Evolutionary conservation across 2,113 vertebrate species (phyloP).

Genomic region (Phalacrocorax carbo): DNA sequence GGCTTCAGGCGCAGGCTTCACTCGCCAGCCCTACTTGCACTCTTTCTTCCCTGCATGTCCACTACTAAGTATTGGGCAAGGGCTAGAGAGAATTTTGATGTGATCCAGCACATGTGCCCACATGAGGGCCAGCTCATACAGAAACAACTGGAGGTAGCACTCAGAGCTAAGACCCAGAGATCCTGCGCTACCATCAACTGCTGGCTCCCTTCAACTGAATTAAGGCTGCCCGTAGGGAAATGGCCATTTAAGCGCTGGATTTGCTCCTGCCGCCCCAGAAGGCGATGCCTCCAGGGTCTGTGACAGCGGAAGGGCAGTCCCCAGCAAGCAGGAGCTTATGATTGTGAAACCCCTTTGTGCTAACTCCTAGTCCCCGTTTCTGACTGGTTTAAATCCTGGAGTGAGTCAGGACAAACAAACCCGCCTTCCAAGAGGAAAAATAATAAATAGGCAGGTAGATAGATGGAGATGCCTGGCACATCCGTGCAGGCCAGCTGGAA

Average conservation of each 20-base stretch:
- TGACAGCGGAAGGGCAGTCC: background rate
- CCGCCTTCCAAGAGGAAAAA: background rate
- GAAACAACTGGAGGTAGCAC: background rate
- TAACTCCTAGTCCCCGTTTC: background rate
- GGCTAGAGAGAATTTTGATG: background rate
- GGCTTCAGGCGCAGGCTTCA: background rate
- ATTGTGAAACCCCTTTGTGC: background rate
- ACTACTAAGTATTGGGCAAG: background rate
- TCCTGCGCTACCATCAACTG: background rate
- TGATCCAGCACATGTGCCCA: no score
- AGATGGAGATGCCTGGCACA: background rate
- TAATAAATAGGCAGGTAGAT: background rate
- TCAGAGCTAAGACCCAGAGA: background rate
- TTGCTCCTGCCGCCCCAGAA: background rate
- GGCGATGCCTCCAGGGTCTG: background rate
- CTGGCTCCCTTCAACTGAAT: background rate
- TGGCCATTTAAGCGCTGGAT: background rate
- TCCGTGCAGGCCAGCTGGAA: background rate
- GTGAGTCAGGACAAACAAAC: background rate
- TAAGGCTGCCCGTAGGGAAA: background rate
- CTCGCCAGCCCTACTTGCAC: background rate
- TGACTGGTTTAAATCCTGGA: background rate
- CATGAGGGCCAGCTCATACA: background rate
- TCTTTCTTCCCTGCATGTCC: background rate
- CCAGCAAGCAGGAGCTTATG: background rate